A percentile compares a stretch with the other conserved stretches of the same genome.
These are phyloP conservation scores for Bradysia coprophila DNA, from an alignment of 1,140 invertebrate species.

Conservation along the genomic window DNA sequence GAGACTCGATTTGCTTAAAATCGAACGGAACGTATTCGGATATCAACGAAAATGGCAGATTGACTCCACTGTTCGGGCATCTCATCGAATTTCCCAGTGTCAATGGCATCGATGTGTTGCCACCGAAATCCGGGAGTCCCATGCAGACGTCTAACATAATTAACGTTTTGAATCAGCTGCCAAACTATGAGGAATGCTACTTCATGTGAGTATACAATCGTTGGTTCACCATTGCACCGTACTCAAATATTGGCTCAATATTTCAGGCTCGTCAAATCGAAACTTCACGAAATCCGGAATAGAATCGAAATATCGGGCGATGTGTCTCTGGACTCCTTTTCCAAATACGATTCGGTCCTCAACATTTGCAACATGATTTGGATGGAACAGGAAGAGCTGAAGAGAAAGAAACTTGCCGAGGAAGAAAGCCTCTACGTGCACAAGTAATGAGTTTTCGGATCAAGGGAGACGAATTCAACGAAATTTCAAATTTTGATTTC, in stretches of 20 bases:
- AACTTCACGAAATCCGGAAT: slow-evolving; percentile 39
- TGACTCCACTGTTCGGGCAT: slow-evolving; percentile 2
- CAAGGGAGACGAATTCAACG: background rate
- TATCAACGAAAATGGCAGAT: background rate
- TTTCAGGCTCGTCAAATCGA: slow-evolving; percentile 41
- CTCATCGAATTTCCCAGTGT: slow-evolving; percentile 14
- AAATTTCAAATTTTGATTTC: background rate
- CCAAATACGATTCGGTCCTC: slow-evolving; percentile 32
- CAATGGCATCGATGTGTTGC: slow-evolving; percentile 5
- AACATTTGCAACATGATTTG: slow-evolving; percentile 45
- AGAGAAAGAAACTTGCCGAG: slow-evolving; percentile 44
- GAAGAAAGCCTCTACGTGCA: slow-evolving; percentile 67
- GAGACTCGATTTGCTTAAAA: slow-evolving; percentile 5
- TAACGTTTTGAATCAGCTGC: too few relatives aligned
- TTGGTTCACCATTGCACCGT: too few relatives aligned
- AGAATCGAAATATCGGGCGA: slow-evolving; percentile 7
- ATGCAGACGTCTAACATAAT: too few relatives aligned
- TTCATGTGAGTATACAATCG: too few relatives aligned
- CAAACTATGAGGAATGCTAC: too few relatives aligned
- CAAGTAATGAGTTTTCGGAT: slow-evolving; percentile 30
- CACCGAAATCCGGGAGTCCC: too few relatives aligned
- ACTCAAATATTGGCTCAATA: too few relatives aligned
- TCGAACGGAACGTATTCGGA: background rate
- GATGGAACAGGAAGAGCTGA: slow-evolving; percentile 52
- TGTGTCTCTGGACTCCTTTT: slow-evolving; percentile 27